Evolutionary conservation across 2,113 vertebrate genomes (phyloP).

Genomic region (Upupa epops): DNA sequence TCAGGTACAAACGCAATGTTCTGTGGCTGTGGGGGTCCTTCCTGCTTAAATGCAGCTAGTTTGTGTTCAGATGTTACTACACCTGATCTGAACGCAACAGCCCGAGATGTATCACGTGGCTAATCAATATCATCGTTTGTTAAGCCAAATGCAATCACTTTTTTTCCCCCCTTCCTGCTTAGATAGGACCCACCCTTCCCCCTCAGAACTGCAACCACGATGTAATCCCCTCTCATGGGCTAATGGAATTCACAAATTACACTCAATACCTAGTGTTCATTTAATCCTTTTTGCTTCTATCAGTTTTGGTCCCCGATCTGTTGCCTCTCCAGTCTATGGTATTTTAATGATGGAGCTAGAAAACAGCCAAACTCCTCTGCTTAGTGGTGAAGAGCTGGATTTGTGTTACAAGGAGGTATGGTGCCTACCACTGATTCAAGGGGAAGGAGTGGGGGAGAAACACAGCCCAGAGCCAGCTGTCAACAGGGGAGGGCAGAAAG

Average conservation of each 20-base stretch:
- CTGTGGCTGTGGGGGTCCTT: not conserved
- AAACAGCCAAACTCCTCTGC: not conserved
- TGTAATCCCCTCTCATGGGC: constrained; percentile 6
- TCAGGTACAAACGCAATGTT: fast-evolving
- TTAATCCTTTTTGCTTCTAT: constrained; percentile 59
- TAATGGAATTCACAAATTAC: constrained; percentile 63
- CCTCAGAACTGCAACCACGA: constrained; percentile 34
- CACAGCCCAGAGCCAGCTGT: not conserved
- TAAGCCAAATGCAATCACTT: constrained; percentile 25
- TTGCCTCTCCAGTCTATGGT: not conserved
- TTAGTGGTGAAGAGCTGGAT: not conserved
- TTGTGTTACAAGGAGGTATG: not conserved
- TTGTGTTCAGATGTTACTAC: not conserved
- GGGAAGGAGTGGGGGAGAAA: not conserved
- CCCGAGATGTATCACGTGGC: not conserved
- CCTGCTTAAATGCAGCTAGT: not conserved
- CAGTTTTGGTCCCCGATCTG: constrained; percentile 50
- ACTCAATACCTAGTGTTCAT: constrained; percentile 25
- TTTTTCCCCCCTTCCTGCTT: not conserved
- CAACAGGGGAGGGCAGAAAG: not conserved
- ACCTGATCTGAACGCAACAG: not conserved
- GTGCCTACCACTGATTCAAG: not conserved
- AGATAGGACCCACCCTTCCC: constrained; percentile 14
- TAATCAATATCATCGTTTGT: not conserved
- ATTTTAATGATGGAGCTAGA: constrained; percentile 40